phyloP scores from a whole-genome alignment of 2,113 vertebrate species.

The Corythornis vintsioides region DNA sequence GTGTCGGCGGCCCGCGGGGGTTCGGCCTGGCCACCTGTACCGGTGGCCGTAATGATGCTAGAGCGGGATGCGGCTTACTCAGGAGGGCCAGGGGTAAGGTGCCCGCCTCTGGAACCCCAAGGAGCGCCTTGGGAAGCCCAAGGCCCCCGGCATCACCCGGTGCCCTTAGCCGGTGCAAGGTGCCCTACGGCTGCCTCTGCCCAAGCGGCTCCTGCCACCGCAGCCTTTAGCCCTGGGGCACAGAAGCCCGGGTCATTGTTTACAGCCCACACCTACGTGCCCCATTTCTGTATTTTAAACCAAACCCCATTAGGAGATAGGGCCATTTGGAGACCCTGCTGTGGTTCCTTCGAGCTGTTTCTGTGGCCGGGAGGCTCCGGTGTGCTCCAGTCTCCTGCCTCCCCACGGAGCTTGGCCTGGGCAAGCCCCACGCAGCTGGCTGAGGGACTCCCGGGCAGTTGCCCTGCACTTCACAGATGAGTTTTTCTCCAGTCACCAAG shows the following conservation, averaged over 20 bases:
- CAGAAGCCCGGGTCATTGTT: rapidly evolving
- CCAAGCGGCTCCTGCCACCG: not conserved
- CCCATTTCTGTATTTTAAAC: not conserved
- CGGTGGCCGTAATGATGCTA: not conserved
- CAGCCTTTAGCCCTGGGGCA: not conserved
- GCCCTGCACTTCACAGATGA: not conserved
- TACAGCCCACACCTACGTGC: no score
- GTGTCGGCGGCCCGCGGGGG: constrained; percentile 1
- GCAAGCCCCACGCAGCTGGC: not conserved
- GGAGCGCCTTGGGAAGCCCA: not conserved
- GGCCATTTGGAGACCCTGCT: not conserved
- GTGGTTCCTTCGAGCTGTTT: not conserved
- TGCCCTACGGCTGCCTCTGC: not conserved
- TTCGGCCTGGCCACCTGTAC: not conserved
- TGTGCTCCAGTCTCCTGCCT: not conserved
- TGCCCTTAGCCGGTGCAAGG: rapidly evolving
- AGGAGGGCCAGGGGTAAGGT: not conserved
- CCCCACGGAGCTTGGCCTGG: not conserved
- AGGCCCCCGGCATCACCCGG: rapidly evolving
- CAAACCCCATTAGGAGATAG: rapidly evolving
- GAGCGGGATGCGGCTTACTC: rapidly evolving
- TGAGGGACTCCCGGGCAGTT: not conserved
- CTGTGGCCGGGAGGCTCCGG: rapidly evolving
- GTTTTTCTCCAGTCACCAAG: not conserved
- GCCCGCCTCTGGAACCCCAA: rapidly evolving